These are phyloP conservation scores for Poecilia gillii DNA, from an alignment of 2,797 vertebrate species.

Conservation along the genomic window DNA sequence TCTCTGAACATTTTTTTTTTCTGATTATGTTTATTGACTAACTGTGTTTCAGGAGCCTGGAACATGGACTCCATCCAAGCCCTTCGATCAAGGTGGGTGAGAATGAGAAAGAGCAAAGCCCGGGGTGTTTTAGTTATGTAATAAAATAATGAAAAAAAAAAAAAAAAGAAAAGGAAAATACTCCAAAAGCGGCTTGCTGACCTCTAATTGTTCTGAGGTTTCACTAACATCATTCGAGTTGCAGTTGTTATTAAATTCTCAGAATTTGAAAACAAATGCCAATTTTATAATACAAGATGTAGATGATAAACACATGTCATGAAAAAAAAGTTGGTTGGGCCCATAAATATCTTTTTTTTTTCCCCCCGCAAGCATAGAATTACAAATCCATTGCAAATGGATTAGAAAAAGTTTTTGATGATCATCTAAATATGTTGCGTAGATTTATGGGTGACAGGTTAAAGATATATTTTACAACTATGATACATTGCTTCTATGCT, in stretches of 20 bases:
- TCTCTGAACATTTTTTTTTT: conserved; percentile 22
- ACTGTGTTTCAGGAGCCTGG: conserved; percentile 84
- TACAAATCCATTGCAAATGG: neutral
- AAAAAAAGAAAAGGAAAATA: neutral
- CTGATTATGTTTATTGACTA: conserved; percentile 43
- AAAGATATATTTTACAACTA: neutral
- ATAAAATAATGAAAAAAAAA: neutral
- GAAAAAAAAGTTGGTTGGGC: neutral
- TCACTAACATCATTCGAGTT: neutral
- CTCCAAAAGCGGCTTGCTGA: neutral
- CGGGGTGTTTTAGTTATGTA: conserved; percentile 6
- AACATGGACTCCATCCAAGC: conserved; percentile 93
- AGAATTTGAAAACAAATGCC: neutral
- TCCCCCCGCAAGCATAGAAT: neutral
- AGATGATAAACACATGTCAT: neutral
- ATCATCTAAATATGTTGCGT: neutral
- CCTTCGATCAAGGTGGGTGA: conserved; percentile 92
- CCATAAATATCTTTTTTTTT: neutral
- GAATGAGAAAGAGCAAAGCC: conserved; percentile 14
- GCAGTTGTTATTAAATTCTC: neutral
- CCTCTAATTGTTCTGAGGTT: neutral
- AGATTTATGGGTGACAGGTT: neutral
- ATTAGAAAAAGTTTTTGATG: neutral
- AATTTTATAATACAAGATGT: neutral
- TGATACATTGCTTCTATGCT: neutral